A percentile compares a stretch with the other conserved stretches of the same genome.
These are phyloP conservation scores for Drosophila paulistorum DNA, from an alignment of 1,140 invertebrate species.

Conservation along the genomic window DNA sequence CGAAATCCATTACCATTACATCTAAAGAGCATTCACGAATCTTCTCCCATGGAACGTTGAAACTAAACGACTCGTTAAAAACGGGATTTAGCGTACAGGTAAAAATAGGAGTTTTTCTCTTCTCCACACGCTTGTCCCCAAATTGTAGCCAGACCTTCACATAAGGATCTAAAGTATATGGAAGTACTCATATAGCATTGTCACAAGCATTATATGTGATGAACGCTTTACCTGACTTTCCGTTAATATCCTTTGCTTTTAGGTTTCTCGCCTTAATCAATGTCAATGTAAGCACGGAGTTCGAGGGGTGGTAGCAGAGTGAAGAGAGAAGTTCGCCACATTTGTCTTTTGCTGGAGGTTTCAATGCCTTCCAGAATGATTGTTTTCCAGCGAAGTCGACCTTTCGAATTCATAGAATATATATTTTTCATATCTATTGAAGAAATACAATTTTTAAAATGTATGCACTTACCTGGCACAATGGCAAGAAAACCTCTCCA, in stretches of 20 bases:
- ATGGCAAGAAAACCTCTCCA: conserved; percentile 96
- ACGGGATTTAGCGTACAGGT: conserved; percentile 96
- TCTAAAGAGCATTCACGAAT: conserved; percentile 95
- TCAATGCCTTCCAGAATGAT: conserved; percentile 95
- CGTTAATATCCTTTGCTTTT: conserved; percentile 97
- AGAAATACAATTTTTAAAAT: neutral
- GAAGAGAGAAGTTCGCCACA: conserved; percentile 95
- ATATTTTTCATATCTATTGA: too few species aligned
- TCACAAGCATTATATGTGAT: too few species aligned
- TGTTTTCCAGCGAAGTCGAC: conserved; percentile 96
- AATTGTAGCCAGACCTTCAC: conserved; percentile 98
- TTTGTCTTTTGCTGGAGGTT: conserved; percentile 95
- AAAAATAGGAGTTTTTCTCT: conserved; percentile 97
- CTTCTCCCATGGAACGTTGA: conserved; percentile 97
- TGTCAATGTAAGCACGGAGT: conserved; percentile 93
- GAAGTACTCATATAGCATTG: conserved; percentile 29
- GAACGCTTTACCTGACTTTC: conserved; percentile 91
- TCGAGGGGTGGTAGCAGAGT: conserved; percentile 95
- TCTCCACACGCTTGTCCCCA: conserved; percentile 96
- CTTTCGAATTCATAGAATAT: conserved; percentile 83
- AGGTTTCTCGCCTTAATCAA: conserved; percentile 95
- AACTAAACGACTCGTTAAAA: conserved; percentile 96
- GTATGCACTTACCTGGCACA: conserved; percentile 88
- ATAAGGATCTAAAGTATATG: conserved; percentile 91
- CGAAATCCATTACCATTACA: conserved; percentile 97